phyloP scores from a whole-genome alignment of 2,113 vertebrate genomes.

The Phrynocephalus versicolor region DNA sequence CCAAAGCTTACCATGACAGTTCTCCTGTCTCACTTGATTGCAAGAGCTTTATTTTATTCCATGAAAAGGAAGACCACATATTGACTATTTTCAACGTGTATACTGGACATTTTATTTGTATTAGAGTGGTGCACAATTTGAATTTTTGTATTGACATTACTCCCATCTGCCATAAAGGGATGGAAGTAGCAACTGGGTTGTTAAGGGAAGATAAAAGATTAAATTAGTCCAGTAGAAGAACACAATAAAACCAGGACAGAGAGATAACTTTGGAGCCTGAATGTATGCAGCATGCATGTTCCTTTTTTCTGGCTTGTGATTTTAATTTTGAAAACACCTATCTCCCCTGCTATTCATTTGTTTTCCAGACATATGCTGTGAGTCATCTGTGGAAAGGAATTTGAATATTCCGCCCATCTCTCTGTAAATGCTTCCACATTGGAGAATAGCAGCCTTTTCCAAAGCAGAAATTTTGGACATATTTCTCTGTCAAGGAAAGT shows the following conservation, averaged over 20 bases:
- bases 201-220: background rate
- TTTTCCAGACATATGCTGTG: background rate
- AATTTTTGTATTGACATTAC: too few relatives aligned
- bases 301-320: background rate
- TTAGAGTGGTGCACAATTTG: too few relatives aligned
- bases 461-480: background rate
- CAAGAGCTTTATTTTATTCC: too few relatives aligned
- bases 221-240: background rate
- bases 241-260: background rate
- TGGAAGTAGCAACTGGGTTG: background rate
- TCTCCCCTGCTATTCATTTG: too few relatives aligned
- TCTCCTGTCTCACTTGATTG: too few relatives aligned
- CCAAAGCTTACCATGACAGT: too few relatives aligned
- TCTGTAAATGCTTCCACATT: background rate
- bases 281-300: background rate
- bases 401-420: background rate
- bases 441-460: too few relatives aligned
- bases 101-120: too few relatives aligned
- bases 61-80: too few relatives aligned
- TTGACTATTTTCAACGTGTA: too few relatives aligned
- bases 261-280: background rate
- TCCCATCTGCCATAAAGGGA: background rate
- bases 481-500: background rate
- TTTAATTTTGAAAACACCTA: background rate
- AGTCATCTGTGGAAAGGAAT: background rate